Conservation (phyloP, 2,888 invertebrate species). For the Cryptocephalus moraei region DNA sequence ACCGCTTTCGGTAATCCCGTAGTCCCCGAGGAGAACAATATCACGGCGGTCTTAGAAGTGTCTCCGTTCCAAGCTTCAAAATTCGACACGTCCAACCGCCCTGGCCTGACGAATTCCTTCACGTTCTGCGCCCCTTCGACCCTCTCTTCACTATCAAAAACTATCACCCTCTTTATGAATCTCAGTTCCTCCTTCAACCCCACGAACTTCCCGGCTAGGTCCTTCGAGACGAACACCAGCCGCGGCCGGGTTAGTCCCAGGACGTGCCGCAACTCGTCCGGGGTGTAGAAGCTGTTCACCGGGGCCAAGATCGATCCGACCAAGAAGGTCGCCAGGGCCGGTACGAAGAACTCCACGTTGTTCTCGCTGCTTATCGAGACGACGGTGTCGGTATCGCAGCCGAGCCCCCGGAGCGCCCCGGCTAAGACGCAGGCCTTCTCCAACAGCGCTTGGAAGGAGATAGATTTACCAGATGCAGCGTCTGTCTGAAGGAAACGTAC, state of each 20-base stretch:
- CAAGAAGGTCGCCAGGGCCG: slow-evolving; percentile 22
- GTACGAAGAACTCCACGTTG: slow-evolving; percentile 21
- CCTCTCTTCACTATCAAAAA: slow-evolving; percentile 35
- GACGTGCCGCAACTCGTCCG: slow-evolving; percentile 38
- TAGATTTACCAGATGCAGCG: slow-evolving; percentile 15
- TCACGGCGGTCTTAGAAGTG: slow-evolving; percentile 18
- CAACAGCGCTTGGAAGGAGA: slow-evolving; percentile 19
- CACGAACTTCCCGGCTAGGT: slow-evolving; percentile 43
- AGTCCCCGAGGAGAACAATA: slow-evolving; percentile 58
- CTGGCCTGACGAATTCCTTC: slow-evolving; percentile 5
- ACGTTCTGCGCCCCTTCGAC: slow-evolving; percentile 7
- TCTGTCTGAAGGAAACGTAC: slow-evolving; percentile 17
- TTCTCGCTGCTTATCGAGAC: slow-evolving; percentile 25
- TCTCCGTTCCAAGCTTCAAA: slow-evolving; percentile 14
- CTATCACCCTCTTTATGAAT: slow-evolving; percentile 42
- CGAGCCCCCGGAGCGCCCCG: slow-evolving; percentile 16
- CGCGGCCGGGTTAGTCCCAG: slow-evolving; percentile 55
- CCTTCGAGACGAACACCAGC: slow-evolving; percentile 53
- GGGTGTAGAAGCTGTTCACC: slow-evolving; percentile 22
- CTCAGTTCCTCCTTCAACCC: slow-evolving; percentile 36
- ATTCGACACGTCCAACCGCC: slow-evolving; percentile 2
- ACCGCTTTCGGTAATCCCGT: slow-evolving; percentile 60
- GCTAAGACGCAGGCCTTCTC: slow-evolving; percentile 19
- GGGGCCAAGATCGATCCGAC: slow-evolving; percentile 21
- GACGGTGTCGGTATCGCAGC: slow-evolving; percentile 18